Evolutionary conservation across 1,140 invertebrate genomes (phyloP).

Genomic region (Bombus superbus): DNA sequence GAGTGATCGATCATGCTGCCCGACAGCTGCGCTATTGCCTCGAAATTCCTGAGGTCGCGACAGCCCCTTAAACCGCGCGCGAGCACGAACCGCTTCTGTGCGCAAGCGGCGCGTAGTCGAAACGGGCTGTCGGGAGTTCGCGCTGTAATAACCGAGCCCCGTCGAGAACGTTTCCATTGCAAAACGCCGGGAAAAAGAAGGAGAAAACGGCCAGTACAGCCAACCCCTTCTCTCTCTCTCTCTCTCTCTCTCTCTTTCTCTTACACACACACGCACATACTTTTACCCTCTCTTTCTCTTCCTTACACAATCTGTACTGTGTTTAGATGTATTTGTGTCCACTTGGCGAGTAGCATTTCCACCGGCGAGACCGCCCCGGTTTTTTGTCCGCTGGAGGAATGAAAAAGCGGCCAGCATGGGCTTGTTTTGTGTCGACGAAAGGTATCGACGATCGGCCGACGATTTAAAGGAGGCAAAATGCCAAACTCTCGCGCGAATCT

Average conservation of each 20-base stretch:
- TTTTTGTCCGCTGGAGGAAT: slow-evolving; percentile 45
- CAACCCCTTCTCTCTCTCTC: background rate
- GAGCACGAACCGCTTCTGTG: slow-evolving; percentile 46
- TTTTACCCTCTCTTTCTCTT: background rate
- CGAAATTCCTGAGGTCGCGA: slow-evolving; percentile 29
- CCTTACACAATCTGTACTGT: background rate
- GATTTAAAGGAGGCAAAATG: slow-evolving; percentile 66
- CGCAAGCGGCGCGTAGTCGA: slow-evolving; percentile 28
- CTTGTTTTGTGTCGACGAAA: slow-evolving; percentile 49
- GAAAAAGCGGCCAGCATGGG: slow-evolving; percentile 46
- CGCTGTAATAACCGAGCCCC: slow-evolving; percentile 60
- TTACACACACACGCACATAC: too few species aligned
- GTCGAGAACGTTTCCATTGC: slow-evolving; percentile 63
- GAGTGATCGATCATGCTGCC: slow-evolving; percentile 52
- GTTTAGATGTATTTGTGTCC: background rate
- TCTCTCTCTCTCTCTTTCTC: too few species aligned
- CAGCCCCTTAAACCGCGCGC: slow-evolving; percentile 23
- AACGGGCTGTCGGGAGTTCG: slow-evolving; percentile 55
- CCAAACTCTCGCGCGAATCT: slow-evolving; percentile 40
- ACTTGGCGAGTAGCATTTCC: slow-evolving; percentile 58
- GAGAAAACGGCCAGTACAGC: background rate
- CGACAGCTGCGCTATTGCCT: slow-evolving; percentile 28
- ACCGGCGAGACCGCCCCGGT: slow-evolving; percentile 34
- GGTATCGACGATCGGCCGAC: slow-evolving; percentile 54
- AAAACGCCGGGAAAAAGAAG: slow-evolving; percentile 57